phyloP scores from a whole-genome alignment of 2,113 vertebrate species.

The Strix aluco region DNA sequence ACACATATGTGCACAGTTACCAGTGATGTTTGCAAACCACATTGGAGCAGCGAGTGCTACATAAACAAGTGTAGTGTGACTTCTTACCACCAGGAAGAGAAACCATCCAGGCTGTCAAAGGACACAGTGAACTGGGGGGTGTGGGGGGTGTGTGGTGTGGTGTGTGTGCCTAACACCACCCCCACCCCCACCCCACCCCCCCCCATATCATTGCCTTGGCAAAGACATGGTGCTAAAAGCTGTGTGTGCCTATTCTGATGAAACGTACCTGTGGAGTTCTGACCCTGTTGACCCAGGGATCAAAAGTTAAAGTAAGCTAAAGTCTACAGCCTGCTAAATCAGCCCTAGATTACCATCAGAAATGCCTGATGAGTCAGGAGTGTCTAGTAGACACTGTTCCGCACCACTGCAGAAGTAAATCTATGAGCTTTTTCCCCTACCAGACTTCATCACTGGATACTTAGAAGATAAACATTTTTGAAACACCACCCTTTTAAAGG shows the following conservation, averaged over 20 bases:
- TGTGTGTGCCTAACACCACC: neutral
- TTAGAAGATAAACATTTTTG: neutral
- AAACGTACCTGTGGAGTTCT: neutral
- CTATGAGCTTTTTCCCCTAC: neutral
- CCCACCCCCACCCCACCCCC: rapidly evolving
- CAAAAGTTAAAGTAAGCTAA: neutral
- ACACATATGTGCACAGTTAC: neutral
- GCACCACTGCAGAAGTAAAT: neutral
- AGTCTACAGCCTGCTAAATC: neutral
- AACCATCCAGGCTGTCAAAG: neutral
- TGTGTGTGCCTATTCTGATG: neutral
- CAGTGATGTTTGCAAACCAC: neutral
- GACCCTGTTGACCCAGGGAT: neutral
- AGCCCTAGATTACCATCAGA: neutral
- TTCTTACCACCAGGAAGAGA: neutral
- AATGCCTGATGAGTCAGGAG: neutral
- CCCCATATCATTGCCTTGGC: rapidly evolving
- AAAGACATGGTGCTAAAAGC: neutral
- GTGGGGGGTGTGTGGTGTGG: too few relatives aligned
- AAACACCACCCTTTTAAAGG: slow-evolving; percentile 3
- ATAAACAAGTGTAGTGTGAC: neutral
- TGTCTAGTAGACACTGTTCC: neutral
- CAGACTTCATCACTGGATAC: neutral
- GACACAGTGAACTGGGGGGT: neutral
- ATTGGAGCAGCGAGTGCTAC: neutral